Percentiles rank a stretch among this genome's conserved stretches.
Conservation (phyloP, 2,113 vertebrate species). For the Elaphurus davidianus region DNA sequence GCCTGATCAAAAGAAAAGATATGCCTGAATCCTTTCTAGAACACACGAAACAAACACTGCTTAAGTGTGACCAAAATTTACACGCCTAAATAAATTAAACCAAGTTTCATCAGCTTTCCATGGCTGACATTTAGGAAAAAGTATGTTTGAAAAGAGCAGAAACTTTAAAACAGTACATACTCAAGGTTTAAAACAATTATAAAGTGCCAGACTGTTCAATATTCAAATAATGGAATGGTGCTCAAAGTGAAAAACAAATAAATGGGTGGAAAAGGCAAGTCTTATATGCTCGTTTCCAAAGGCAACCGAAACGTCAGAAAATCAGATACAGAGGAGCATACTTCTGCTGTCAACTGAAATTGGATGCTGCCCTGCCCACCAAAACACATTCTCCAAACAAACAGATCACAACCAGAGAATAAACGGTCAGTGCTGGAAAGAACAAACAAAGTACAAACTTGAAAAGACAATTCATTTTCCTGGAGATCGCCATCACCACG, state of each 20-base stretch:
- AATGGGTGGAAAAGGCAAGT: neutral
- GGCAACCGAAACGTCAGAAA: neutral
- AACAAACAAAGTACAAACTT: neutral
- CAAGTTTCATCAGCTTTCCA: neutral
- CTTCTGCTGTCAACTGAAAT: neutral
- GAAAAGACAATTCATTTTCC: neutral
- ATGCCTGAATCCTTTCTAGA: neutral
- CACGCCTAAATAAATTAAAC: neutral
- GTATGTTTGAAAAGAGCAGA: neutral
- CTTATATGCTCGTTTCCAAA: neutral
- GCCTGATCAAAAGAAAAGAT: conserved; percentile 1
- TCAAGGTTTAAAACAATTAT: neutral
- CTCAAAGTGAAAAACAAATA: neutral
- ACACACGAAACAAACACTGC: neutral
- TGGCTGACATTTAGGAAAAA: neutral
- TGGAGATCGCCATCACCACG: neutral
- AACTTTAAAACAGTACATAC: neutral
- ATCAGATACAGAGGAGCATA: neutral
- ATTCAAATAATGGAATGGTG: neutral
- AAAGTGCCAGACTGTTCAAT: neutral
- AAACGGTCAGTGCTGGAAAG: neutral
- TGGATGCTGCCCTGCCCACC: neutral
- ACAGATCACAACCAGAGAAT: neutral
- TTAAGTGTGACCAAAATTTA: neutral
- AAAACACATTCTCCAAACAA: neutral